Base-by-base conservation (phyloP, 2,888 invertebrate species). In the Pterostichus madidus region DNA sequence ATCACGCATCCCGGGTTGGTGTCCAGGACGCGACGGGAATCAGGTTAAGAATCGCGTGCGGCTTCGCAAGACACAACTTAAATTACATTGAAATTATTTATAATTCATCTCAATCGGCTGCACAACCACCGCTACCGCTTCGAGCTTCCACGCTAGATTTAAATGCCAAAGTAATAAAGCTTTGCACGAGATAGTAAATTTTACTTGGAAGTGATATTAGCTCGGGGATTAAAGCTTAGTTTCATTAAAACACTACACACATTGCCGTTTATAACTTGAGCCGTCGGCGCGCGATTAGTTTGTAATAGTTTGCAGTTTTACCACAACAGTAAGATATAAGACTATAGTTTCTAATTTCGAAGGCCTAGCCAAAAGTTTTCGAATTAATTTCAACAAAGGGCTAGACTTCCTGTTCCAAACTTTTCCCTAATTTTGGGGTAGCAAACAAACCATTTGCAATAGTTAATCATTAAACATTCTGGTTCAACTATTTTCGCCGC, bases 91-190 rank as follows among this genome's bases (percentile, higher is more conserved):
- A 82, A 83, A 83, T 84, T 84, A 84, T 84, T 85, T 83, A 84
- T 84, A 84, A 85, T 85, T 85, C 84, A 84, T 85, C 84, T 84
- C 84, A 84, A 84, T 85, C 84, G 84, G 75, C 68, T 56, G 71
- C 32, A 64, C 64, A n/a, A 10, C 46, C 71, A 35, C 44, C n/a
- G 32, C 56, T 17, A 46, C 46, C 49, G 44, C 64, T 15, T 35
- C 46, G 31, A 5, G n/a, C 11, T 31, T 64, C 15, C 76, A 73
- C 64, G 80, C 84, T 52, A 77, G 80, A 76, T 79, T 79, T 82
- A 83, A 64, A 84, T 83, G 84, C 83, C 79, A 83, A 83, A 68
- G 83, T 75, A 83, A 84, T 77, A 59, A 75, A 80, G 49, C 68
- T 78, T 75, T 44, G 75, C 83, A 83, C 80, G 84, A 52, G 56